Base-by-base conservation (phyloP, 1,140 invertebrate genomes). In the Drosophila parvula region DNA sequence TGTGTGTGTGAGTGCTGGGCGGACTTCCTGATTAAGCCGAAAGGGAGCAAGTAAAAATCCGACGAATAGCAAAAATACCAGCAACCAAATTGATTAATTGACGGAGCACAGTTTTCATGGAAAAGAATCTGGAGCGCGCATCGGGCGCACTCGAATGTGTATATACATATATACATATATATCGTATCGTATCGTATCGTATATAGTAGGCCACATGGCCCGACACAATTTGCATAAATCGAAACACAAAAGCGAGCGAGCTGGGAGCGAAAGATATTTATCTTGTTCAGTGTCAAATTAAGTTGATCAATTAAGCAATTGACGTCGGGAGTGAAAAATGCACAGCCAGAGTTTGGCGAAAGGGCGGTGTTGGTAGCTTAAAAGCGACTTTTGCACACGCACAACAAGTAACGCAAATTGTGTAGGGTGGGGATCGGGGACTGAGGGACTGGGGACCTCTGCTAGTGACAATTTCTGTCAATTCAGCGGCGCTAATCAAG, bases 261-360 rank as follows among this genome's bases (percentile, higher is more conserved):
- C 70, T 70, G 78, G 68, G 75, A 81, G 83, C 83, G 79, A 86
- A 82, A 85, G 83, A 85, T 85, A 85, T 85, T 88, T 86, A 85
- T 82, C 82, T 88, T 85, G 44, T 51, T 56, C 53, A 91, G 83
- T 91, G 88, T 90, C 88, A 90, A 90, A 90, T 91, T 90, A 89
- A 90, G 88, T 90, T 90, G 89, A 90, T 90, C 88, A 90, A 90
- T 90, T 90, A 90, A 90, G 84, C 88, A 90, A 84, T 90, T 90
- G 89, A 88, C 77, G 74, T 78, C 18, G 38, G 38, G 14, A 65
- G 59, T 53, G 62, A 69, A 74, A 84, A 84, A 59, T 76, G 28
- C 55, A 82, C 32, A 55, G 32, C 40, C 61, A 44, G 51, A 47
- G 64, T 80, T 65, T 59, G 62, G 44, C 34, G 59, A 68, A 69